phyloP scores from a whole-genome alignment of 2,113 vertebrate species.

The Morphnarchus princeps region DNA sequence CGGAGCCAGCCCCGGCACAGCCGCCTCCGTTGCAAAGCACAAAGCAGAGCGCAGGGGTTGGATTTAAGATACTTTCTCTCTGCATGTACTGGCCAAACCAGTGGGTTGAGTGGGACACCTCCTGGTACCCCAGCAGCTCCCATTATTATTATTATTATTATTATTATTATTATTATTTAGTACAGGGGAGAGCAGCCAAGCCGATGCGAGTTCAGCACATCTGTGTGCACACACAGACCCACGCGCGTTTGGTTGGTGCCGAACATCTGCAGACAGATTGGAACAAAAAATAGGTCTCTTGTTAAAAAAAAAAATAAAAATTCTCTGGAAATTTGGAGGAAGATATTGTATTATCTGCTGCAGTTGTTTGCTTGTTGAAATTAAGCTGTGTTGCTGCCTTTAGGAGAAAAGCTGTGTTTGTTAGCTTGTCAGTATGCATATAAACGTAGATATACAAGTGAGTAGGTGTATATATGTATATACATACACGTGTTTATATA shows the following conservation, averaged over 20 bases:
- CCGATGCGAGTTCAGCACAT: neutral
- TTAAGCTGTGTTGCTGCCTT: neutral
- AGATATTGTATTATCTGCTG: rapidly evolving
- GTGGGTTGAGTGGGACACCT: neutral
- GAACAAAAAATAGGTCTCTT: neutral
- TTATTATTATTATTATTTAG: neutral
- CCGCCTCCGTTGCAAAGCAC: neutral
- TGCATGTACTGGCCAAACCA: neutral
- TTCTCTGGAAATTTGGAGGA: neutral
- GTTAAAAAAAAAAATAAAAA: neutral
- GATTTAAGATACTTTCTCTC: neutral
- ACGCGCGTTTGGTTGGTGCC: rapidly evolving
- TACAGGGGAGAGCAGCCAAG: neutral
- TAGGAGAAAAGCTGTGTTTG: neutral
- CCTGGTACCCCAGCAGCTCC: neutral
- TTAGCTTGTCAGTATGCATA: too few relatives aligned
- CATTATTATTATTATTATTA: neutral
- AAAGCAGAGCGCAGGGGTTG: neutral
- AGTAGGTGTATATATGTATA: rapidly evolving
- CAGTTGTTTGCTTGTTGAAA: neutral
- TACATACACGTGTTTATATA: neutral
- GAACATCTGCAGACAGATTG: rapidly evolving
- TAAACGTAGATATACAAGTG: too few relatives aligned
- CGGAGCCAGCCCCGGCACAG: neutral
- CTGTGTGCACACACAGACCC: neutral